Evolutionary conservation across 1,140 invertebrate species (phyloP).

Genomic region (Drosophila simulans): DNA sequence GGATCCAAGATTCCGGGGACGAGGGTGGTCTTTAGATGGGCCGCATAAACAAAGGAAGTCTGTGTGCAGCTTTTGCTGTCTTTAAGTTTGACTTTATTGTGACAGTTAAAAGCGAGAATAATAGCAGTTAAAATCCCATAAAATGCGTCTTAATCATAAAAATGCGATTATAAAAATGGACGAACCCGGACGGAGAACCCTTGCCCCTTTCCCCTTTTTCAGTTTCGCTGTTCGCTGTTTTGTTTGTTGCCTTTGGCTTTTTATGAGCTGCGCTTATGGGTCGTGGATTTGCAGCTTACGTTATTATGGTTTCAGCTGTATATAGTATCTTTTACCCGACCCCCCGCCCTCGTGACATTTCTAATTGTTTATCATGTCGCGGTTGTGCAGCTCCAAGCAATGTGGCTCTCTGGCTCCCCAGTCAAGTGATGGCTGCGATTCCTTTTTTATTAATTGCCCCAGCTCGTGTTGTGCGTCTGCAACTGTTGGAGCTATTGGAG

Average conservation of each 20-base stretch:
- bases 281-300: conserved; percentile 41
- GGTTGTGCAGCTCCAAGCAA: conserved; percentile 39
- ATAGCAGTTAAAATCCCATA: conserved; percentile 83
- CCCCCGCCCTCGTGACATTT: conserved; percentile 49
- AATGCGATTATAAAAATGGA: conserved; percentile 83
- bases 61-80: conserved; percentile 72
- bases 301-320: conserved; percentile 60
- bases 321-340: not conserved
- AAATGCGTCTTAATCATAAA: conserved; percentile 84
- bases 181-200: conserved; percentile 56
- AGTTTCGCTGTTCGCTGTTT: conserved; percentile 26
- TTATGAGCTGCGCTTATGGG: conserved; percentile 75
- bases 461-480: conserved; percentile 56
- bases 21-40: conserved; percentile 22
- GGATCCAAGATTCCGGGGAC: not conserved
- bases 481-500: conserved; percentile 46
- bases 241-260: conserved; percentile 63
- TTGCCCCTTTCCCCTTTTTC: conserved; percentile 57
- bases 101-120: conserved; percentile 83
- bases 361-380: conserved; percentile 72
- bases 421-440: conserved; percentile 38
- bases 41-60: conserved; percentile 69
- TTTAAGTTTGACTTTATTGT: conserved; percentile 83
- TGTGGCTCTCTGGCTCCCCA: not conserved
- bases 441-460: conserved; percentile 73